phyloP scores from a whole-genome alignment of 1,140 invertebrate genomes.

The Bombus cullumanus region DNA sequence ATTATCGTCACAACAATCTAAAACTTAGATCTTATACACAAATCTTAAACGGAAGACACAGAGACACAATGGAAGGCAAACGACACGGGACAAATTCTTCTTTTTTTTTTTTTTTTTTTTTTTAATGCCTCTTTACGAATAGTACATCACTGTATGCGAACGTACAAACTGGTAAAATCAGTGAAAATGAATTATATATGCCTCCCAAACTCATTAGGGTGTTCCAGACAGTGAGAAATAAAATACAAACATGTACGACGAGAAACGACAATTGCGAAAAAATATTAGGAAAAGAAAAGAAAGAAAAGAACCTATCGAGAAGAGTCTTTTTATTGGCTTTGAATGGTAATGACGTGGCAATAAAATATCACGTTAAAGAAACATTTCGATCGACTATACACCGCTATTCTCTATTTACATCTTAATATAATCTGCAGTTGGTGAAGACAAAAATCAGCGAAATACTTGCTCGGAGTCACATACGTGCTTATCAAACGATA shows the following conservation, averaged over 20 bases:
- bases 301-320: neutral
- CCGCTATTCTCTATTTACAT: neutral
- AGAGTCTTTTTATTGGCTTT: neutral
- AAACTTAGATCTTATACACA: neutral
- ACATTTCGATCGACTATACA: no score
- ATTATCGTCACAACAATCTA: neutral
- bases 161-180: constrained; percentile 30
- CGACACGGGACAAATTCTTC: constrained; percentile 39
- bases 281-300: neutral
- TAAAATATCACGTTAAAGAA: neutral
- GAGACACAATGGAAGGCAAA: constrained; percentile 59
- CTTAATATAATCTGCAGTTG: neutral
- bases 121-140: neutral
- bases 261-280: constrained; percentile 33
- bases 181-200: constrained; percentile 22
- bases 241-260: constrained; percentile 58
- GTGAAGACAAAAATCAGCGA: neutral
- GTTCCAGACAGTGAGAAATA: constrained; percentile 81
- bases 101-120: no score
- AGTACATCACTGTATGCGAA: neutral
- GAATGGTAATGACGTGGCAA: neutral
- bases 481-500: neutral
- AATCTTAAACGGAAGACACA: neutral
- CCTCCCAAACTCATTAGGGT: constrained; percentile 82
- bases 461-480: neutral